These are phyloP conservation scores for Lepus americanus DNA, from an alignment of 2,113 vertebrate genomes.

Conservation along the genomic window DNA sequence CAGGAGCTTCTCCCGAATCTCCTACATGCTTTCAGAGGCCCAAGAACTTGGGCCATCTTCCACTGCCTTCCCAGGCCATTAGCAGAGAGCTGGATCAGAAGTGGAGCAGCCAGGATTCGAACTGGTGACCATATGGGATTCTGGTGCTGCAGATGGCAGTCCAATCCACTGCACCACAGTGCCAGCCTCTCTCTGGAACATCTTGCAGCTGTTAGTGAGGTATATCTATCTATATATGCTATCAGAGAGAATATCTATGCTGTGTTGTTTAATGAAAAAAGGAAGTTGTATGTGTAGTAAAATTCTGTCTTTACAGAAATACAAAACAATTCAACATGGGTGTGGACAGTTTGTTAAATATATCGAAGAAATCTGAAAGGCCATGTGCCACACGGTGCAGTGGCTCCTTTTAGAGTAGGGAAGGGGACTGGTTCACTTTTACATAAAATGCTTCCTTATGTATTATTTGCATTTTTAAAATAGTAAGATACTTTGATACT, in stretches of 20 bases:
- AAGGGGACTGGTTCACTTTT: neutral
- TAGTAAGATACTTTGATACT: neutral
- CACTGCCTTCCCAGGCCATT: no score
- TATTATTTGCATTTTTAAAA: neutral
- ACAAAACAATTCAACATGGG: neutral
- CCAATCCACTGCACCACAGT: no score
- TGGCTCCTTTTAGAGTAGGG: neutral
- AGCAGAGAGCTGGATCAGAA: no score
- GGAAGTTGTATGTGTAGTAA: neutral
- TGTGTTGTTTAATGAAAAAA: slow-evolving; percentile 19
- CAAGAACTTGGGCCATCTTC: no score
- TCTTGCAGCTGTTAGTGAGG: neutral
- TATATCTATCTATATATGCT: slow-evolving; percentile 25
- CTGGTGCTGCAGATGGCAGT: no score
- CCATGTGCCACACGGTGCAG: neutral
- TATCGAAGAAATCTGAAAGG: neutral
- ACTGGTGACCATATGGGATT: no score
- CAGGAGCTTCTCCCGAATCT: no score
- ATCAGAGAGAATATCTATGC: neutral
- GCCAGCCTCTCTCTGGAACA: neutral
- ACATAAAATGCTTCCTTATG: neutral
- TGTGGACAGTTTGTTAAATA: neutral
- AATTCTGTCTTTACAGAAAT: slow-evolving; percentile 31
- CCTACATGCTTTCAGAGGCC: no score
- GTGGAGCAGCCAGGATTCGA: no score